These are phyloP conservation scores for Ethmia dodecea DNA, from an alignment of 2,888 invertebrate species.

Conservation along the genomic window DNA sequence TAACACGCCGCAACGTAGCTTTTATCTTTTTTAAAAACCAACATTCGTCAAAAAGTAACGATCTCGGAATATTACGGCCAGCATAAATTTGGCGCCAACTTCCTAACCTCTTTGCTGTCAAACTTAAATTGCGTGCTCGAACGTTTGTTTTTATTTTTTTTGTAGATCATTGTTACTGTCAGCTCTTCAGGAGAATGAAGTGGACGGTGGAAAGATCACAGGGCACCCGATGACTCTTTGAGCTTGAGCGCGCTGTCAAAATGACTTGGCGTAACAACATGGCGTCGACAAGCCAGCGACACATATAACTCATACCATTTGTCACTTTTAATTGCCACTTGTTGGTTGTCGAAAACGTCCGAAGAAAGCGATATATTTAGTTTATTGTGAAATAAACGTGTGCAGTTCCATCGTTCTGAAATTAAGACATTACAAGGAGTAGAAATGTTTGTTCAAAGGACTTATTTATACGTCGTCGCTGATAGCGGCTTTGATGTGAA, in stretches of 20 bases:
- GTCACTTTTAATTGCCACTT: constrained; percentile 76
- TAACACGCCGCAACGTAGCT: constrained; percentile 40
- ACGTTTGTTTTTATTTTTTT: constrained; percentile 10
- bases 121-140: constrained; percentile 2
- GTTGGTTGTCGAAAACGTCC: constrained; percentile 62
- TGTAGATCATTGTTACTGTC: constrained; percentile 27
- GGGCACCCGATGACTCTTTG: constrained; percentile 33
- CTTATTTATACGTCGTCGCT: constrained; percentile 41
- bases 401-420: constrained; percentile 23
- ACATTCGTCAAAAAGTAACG: constrained; percentile 47
- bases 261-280: constrained; percentile 40
- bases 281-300: constrained; percentile 27
- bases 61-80: constrained; percentile 16
- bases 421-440: constrained; percentile 56
- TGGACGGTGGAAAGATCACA: constrained; percentile 55
- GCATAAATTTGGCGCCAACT: constrained; percentile 35
- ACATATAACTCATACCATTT: constrained; percentile 65
- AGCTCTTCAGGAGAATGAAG: constrained; percentile 27
- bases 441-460: constrained; percentile 44
- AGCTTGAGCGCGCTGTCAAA: constrained; percentile 45
- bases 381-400: constrained; percentile 68
- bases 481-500: constrained; percentile 37
- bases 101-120: constrained; percentile 23
- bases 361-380: constrained; percentile 62
- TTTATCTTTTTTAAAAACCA: constrained; percentile 44